Percentiles rank a stretch among this genome's conserved stretches.
phyloP scores from a whole-genome alignment of 2,113 vertebrate species.

The Pycnonotus jocosus region DNA sequence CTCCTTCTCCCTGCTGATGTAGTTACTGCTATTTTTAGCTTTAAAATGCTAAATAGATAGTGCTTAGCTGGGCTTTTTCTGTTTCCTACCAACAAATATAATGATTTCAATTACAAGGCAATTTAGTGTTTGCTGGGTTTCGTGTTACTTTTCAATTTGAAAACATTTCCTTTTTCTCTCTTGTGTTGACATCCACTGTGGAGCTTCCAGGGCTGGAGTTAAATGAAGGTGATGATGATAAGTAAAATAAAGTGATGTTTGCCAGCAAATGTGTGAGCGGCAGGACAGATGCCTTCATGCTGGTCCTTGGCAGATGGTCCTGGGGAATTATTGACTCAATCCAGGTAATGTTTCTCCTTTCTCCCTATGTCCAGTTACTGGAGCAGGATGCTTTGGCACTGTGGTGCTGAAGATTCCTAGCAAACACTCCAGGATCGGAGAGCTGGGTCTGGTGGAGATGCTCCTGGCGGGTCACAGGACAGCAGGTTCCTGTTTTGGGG shows the following conservation, averaged over 20 bases:
- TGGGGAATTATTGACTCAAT: background rate
- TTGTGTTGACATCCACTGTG: background rate
- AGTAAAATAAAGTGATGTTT: background rate
- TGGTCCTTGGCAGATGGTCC: background rate
- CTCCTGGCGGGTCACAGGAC: rapidly evolving
- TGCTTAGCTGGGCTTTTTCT: slow-evolving; percentile 23
- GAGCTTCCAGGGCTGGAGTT: background rate
- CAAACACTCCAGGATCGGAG: rapidly evolving
- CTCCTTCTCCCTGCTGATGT: background rate
- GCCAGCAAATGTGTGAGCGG: background rate
- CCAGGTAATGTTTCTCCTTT: background rate
- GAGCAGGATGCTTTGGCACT: background rate
- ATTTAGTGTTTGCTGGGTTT: background rate
- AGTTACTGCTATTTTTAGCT: slow-evolving; percentile 35
- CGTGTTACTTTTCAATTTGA: background rate
- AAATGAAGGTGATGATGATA: background rate
- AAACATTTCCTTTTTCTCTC: slow-evolving; percentile 5
- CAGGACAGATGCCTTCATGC: background rate
- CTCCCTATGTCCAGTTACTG: rapidly evolving
- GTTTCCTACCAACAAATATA: slow-evolving; percentile 1
- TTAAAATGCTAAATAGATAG: slow-evolving; percentile 6
- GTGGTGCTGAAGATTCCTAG: background rate
- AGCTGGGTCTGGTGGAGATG: background rate
- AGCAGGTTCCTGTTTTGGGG: background rate
- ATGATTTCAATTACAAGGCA: background rate